Base-by-base conservation (phyloP, 2,797 vertebrate genomes). In the Neostethus bicornis region DNA sequence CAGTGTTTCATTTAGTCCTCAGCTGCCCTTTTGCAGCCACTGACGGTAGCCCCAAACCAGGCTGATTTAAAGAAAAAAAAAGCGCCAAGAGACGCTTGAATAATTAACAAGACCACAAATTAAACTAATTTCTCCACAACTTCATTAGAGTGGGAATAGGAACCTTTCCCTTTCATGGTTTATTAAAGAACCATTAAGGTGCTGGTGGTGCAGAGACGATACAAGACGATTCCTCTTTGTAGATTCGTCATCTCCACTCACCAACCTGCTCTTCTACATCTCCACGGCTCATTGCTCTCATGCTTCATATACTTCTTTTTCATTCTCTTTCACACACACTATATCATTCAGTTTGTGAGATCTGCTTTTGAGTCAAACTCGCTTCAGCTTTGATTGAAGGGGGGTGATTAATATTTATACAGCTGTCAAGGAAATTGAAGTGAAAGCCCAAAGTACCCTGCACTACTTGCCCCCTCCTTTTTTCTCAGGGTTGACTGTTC, bases 251-350 rank as follows among this genome's bases (percentile, higher is more conserved):
- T 70, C 59, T 62, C 39, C 19, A 19, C 51, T 66, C 53, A 35
- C 55, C 32, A 52, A 66, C 65, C 61, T 65, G 46, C 60, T 67
- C 60, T 47, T 48, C 59, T 26, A 34, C 53, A 8, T 72, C 64
- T 71, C 85, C 60, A 70, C 16, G 32, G 59, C 60, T 78, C 75
- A 70, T 76, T 67, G 69, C 73, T 60, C 64, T 19, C 2, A 7
- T 17, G 31, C 74, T 53, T 43, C 2, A 2, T 58, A n/a, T n/a
- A n/a, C n/a, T n/a, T n/a, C n/a, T n/a, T n/a, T n/a, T 55, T 53
- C 47, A 35, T n/a, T 50, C n/a, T 13, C 61, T 29, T 61, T 0
- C 42, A 13, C 42, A 8, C 41, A 35, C 44, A 19, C 19, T 58
- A 21, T 19, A 66, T 76, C 71, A 41, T 24, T 70, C 55, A 21